Base-by-base conservation (phyloP, 2,113 vertebrate genomes). In the Taxidea taxus region DNA sequence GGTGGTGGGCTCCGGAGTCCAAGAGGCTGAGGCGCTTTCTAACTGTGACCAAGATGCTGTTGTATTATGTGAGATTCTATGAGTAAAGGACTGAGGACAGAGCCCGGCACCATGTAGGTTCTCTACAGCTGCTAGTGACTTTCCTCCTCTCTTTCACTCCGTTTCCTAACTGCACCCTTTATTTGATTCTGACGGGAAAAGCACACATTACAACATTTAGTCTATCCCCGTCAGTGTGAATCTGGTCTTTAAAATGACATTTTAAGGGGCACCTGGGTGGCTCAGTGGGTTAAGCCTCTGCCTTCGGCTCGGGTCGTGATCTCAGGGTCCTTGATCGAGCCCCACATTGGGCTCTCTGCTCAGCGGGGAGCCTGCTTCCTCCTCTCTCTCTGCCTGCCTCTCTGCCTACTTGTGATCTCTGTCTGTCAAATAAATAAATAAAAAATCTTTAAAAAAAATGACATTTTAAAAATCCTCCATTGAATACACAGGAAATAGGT, bases 21-120 rank as follows among this genome's bases (percentile, higher is more conserved):
- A 14, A 1, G 31, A 64, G 44, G 42, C 4, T 18, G 1, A n/a
- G 9, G 25, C 10, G 11, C 29, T 56, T 51, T 37, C 84, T 49
- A 8, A 80, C 16, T 39, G 72, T 62, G 60, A 78, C 29, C 34
- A 20, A 42, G 70, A 29, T 20, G 72, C 27, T n/a, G 13, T 1
- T 29, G 56, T 42, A 13, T 10, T 4, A 10, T 2, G 0, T 18
- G 64, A 91, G 56, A 13, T 7, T 6, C 16, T 2, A 0, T 14
- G 64, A 91, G 64, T 78, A 44, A 72, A 51, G 13, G 25, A 21
- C n/a, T 20, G 14, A 72, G 91, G 15, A 23, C 64, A 10, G 62
- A 68, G 58, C 23, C 25, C 27, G 44, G 29, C 39, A 23, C 29
- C 47, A 7, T 0, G 27, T 7, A 11, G 14, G 31, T 34, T 88